phyloP scores from a whole-genome alignment of 2,797 vertebrate species.

The Knipowitschia caucasica region DNA sequence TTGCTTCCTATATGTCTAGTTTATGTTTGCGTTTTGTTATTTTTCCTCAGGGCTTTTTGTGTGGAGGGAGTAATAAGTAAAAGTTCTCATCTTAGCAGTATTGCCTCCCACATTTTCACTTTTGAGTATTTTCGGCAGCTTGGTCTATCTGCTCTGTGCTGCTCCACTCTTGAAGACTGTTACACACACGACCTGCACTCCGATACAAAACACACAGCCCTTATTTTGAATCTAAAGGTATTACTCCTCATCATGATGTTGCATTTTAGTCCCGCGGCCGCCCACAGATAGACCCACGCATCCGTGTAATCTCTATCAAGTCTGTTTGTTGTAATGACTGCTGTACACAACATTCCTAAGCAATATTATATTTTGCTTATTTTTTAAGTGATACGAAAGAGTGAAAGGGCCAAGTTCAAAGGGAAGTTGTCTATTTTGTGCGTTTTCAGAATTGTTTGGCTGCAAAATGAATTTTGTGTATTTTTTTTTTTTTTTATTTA shows the following conservation, averaged over 20 bases:
- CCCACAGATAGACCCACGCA: constrained; percentile 41
- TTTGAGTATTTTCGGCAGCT: constrained; percentile 59
- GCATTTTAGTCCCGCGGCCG: constrained; percentile 50
- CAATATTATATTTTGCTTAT: constrained; percentile 73
- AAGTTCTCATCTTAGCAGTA: constrained; percentile 35
- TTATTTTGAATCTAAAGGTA: constrained; percentile 46
- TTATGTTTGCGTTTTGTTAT: constrained; percentile 35
- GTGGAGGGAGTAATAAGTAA: constrained; percentile 16
- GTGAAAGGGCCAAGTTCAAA: constrained; percentile 75
- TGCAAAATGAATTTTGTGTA: constrained; percentile 76
- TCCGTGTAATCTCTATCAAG: constrained; percentile 47
- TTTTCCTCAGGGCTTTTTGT: constrained; percentile 67
- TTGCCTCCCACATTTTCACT: constrained; percentile 52
- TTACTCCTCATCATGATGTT: constrained; percentile 36
- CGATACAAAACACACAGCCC: constrained; percentile 30
- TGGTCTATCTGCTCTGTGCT: constrained; percentile 42
- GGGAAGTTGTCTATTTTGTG: constrained; percentile 70
- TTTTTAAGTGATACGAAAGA: constrained; percentile 63
- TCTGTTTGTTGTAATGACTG: constrained; percentile 62
- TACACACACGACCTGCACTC: constrained; percentile 48
- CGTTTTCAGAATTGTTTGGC: constrained; percentile 71
- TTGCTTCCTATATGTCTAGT: constrained; percentile 35
- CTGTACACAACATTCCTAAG: constrained; percentile 80
- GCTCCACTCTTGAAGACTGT: constrained; percentile 71
- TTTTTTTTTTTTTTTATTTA: constrained; percentile 89